These are phyloP conservation scores for Erebia aethiops DNA, from an alignment of 2,888 invertebrate species.

Conservation along the genomic window DNA sequence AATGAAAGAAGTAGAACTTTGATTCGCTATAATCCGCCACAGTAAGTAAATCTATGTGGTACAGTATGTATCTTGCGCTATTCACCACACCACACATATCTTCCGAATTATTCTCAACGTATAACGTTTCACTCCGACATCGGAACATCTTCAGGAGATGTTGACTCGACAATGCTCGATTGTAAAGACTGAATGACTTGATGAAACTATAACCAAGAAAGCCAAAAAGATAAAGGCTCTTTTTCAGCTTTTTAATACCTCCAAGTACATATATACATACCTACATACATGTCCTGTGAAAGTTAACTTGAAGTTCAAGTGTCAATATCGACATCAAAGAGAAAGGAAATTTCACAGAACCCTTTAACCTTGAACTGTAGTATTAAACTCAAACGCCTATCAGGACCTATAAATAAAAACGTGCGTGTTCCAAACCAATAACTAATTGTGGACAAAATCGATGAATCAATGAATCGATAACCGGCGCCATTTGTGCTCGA, in stretches of 20 bases:
- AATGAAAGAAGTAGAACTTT: too few relatives aligned
- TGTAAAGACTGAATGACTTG: too few relatives aligned
- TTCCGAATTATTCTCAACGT: too few relatives aligned
- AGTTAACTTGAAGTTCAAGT: neutral
- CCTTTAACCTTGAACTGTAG: conserved; percentile 9
- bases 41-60: too few relatives aligned
- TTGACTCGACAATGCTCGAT: too few relatives aligned
- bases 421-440: conserved; percentile 35
- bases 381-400: conserved; percentile 5
- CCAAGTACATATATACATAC: too few relatives aligned
- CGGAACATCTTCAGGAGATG: too few relatives aligned
- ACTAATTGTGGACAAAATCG: conserved; percentile 31
- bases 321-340: neutral
- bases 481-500: conserved; percentile 32
- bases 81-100: too few relatives aligned
- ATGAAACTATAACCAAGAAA: too few relatives aligned
- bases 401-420: conserved; percentile 15
- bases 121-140: too few relatives aligned
- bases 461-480: conserved; percentile 38
- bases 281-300: neutral
- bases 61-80: too few relatives aligned
- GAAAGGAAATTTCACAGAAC: neutral
- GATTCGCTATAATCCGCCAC: too few relatives aligned
- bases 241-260: neutral
- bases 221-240: neutral